Percentiles rank a stretch among this genome's conserved stretches.
phyloP scores from a whole-genome alignment of 2,113 vertebrate species.

The Struthidea cinerea region DNA sequence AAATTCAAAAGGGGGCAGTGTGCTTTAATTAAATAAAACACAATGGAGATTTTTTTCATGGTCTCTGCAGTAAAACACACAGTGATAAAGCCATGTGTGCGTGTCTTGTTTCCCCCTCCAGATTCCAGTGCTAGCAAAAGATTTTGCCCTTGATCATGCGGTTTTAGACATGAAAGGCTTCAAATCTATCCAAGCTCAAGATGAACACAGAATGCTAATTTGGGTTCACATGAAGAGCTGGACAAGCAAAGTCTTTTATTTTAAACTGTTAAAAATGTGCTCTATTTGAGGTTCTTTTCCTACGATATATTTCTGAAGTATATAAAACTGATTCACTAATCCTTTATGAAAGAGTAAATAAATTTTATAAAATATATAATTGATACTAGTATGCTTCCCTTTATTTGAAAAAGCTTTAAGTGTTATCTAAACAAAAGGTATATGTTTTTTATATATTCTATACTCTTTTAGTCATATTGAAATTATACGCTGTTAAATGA shows the following conservation, averaged over 20 bases:
- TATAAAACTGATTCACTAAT: neutral
- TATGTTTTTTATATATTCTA: neutral
- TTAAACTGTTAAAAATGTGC: slow-evolving; percentile 40
- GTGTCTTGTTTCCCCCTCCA: neutral
- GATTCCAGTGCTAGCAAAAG: slow-evolving; percentile 34
- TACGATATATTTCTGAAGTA: neutral
- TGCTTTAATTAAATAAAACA: slow-evolving; percentile 48
- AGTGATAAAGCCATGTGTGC: slow-evolving; percentile 3
- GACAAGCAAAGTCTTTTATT: slow-evolving; percentile 50
- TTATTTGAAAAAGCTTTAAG: neutral
- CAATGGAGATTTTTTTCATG: neutral
- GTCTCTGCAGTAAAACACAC: slow-evolving; percentile 13
- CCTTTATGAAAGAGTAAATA: neutral
- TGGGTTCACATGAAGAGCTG: neutral
- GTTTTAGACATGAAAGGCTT: slow-evolving; percentile 66
- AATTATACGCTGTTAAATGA: neutral
- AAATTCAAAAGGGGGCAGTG: slow-evolving; percentile 44
- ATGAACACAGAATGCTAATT: slow-evolving; percentile 63
- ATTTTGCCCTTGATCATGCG: slow-evolving; percentile 59
- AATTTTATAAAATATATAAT: neutral
- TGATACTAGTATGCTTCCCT: neutral
- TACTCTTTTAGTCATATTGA: neutral
- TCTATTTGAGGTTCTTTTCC: neutral
- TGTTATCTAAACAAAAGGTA: neutral
- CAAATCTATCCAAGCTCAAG: slow-evolving; percentile 23